Evolutionary conservation across 2,113 vertebrate species (phyloP).

Genomic region (Gymnocephalus cernua): DNA sequence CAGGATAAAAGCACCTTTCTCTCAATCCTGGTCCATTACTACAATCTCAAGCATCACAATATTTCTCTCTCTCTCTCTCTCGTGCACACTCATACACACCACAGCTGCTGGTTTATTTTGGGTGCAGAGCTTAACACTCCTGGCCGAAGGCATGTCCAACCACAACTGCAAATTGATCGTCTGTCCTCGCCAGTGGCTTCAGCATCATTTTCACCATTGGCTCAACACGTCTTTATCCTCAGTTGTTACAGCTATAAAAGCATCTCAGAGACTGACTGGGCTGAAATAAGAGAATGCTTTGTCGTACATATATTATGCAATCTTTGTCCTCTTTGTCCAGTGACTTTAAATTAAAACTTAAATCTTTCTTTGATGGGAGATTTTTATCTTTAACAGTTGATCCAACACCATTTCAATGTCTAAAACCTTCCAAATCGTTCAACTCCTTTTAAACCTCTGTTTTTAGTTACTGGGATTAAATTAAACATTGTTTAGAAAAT

Average conservation of each 20-base stretch:
- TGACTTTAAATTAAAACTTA: background rate
- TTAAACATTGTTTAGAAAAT: background rate
- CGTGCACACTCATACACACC: slow-evolving; percentile 24
- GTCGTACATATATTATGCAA: background rate
- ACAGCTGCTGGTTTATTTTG: slow-evolving; percentile 76
- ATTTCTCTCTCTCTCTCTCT: slow-evolving; percentile 37
- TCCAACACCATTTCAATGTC: background rate
- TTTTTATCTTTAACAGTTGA: background rate
- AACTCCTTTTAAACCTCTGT: background rate
- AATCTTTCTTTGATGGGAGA: background rate
- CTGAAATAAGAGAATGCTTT: background rate
- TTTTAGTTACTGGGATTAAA: background rate
- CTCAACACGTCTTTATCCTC: slow-evolving; percentile 34
- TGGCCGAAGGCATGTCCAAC: slow-evolving; percentile 52
- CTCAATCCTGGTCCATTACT: slow-evolving; percentile 44
- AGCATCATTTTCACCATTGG: slow-evolving; percentile 33
- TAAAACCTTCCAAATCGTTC: background rate
- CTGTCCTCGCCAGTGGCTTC: slow-evolving; percentile 50
- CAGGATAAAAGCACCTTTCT: slow-evolving; percentile 51
- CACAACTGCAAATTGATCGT: slow-evolving; percentile 73
- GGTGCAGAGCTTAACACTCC: slow-evolving; percentile 61
- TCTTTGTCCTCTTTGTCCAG: background rate
- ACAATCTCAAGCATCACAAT: slow-evolving; percentile 35
- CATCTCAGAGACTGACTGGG: background rate
- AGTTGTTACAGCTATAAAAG: slow-evolving; percentile 16